phyloP scores from a whole-genome alignment of 2,113 vertebrate genomes.

The Notarius lentiginosus region DNA sequence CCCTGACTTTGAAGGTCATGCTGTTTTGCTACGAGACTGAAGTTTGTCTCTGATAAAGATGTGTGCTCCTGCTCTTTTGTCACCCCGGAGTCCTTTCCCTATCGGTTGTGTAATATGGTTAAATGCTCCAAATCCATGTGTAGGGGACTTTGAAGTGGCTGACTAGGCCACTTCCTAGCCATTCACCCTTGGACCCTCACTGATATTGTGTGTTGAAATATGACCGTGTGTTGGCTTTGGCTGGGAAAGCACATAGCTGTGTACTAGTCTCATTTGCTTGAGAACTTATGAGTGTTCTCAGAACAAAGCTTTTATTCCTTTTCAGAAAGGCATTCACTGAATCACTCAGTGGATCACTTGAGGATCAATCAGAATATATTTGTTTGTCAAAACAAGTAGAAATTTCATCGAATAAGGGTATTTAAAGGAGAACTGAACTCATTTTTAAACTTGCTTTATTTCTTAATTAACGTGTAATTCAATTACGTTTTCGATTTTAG shows the following conservation, averaged over 20 bases:
- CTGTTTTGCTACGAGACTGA: constrained; percentile 1
- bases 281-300: constrained; percentile 18
- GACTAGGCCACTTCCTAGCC: constrained; percentile 43
- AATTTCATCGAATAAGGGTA: not conserved
- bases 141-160: constrained; percentile 36
- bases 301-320: constrained; percentile 15
- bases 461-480: too few species aligned
- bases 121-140: constrained; percentile 9
- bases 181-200: constrained; percentile 14
- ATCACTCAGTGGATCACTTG: too few species aligned
- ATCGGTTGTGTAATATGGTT: not conserved
- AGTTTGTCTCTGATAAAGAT: constrained; percentile 18
- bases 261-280: constrained; percentile 16
- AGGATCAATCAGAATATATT: not conserved
- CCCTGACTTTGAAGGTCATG: constrained; percentile 13
- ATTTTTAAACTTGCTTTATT: too few species aligned
- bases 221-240: constrained; percentile 48
- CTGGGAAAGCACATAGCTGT: constrained; percentile 45
- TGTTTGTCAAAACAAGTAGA: not conserved
- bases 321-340: constrained; percentile 9
- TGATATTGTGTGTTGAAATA: constrained; percentile 34
- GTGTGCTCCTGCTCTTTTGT: not conserved
- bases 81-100: not conserved
- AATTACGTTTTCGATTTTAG: too few species aligned
- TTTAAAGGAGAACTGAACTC: too few species aligned